Percentiles rank a stretch among this genome's conserved stretches.
Evolutionary conservation across 2,797 vertebrate genomes (phyloP).

Genomic region (Novumbra hubbsi): DNA sequence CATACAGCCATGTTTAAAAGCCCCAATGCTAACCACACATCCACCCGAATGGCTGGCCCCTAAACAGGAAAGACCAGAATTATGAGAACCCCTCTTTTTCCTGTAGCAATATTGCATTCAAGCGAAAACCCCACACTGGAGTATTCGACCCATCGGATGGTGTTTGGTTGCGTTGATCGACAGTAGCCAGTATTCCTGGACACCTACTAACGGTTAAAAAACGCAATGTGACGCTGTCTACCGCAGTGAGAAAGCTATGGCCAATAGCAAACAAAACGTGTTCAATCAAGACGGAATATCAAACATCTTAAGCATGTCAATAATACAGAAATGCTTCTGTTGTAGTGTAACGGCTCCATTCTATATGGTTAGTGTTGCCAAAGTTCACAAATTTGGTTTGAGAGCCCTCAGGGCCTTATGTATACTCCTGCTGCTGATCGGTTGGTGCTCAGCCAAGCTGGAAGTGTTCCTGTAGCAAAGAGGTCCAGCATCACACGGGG

Average conservation of each 20-base stretch:
- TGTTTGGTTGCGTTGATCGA: not conserved
- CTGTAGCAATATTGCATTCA: not conserved
- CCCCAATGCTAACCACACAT: slow-evolving; percentile 55
- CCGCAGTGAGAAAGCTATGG: not conserved
- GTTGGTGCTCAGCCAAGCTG: slow-evolving; percentile 53
- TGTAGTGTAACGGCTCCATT: slow-evolving; percentile 23
- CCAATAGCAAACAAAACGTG: not conserved
- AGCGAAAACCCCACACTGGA: not conserved
- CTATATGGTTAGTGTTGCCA: slow-evolving; percentile 18
- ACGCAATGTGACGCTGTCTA: not conserved
- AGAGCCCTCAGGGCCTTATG: not conserved
- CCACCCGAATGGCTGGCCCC: slow-evolving; percentile 29
- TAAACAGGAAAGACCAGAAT: not conserved
- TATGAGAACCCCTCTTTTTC: not conserved
- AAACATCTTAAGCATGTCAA: slow-evolving; percentile 6
- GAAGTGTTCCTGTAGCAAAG: slow-evolving; percentile 48
- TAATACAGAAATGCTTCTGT: slow-evolving; percentile 35
- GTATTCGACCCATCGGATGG: not conserved
- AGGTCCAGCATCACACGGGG: slow-evolving; percentile 38
- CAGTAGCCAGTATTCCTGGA: not conserved
- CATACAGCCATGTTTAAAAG: slow-evolving; percentile 64
- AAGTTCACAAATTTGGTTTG: slow-evolving; percentile 20
- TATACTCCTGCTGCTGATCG: not conserved
- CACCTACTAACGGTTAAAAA: not conserved
- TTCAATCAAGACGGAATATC: not conserved